Base-by-base conservation (phyloP, 2,113 vertebrate species). In the Grantiella picta region DNA sequence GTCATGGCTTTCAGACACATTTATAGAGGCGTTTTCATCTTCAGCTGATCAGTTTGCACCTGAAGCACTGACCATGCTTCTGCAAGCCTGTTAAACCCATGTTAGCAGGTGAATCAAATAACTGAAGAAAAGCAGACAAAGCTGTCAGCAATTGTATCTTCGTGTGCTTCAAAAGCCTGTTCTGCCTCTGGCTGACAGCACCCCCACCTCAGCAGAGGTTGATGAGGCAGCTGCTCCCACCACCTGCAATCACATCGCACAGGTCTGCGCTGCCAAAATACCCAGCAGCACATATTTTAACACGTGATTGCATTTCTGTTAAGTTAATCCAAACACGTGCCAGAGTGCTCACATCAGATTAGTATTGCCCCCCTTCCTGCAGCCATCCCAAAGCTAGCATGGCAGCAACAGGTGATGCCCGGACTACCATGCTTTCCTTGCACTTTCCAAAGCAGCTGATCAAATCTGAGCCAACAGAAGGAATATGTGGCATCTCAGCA, bases 1-100 rank as follows among this genome's bases (percentile, higher is more conserved):
- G 12, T 27, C 36, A 2, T 7, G 29, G 29, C 38, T 77, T 69
- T 73, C 0, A 0, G 24, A 19, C 15, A 22, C 7, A 3, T 22
- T 42, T 25, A 27, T 10, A 18, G 29, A 35, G 40, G 19, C 19
- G 28, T 65, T 80, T 69, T 72, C 23, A 42, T 59, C 49, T 68
- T 40, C 57, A 64, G 44, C 38, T 38, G 3, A 64, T 36, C 24
- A 2, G 21, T 44, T 64, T 47, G 49, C 11, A 56, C 27, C 44
- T 54, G 44, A 86, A 82, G 56, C 83, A 60, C 29, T 33, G 52
- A 49, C 44, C 31, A 8, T 24, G 31, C 61, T 59, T 49, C 35
- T 66, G 56, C n/a, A 27, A 79, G 57, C 44, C 47, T 25, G 19
- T 31, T 24, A 44, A 76, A 3, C 29, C 33, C 1, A 12, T 25